Percentiles rank a stretch among this genome's conserved stretches.
Evolutionary conservation across 2,888 invertebrate species (phyloP).

Genomic region (Galerucella nymphaeae): DNA sequence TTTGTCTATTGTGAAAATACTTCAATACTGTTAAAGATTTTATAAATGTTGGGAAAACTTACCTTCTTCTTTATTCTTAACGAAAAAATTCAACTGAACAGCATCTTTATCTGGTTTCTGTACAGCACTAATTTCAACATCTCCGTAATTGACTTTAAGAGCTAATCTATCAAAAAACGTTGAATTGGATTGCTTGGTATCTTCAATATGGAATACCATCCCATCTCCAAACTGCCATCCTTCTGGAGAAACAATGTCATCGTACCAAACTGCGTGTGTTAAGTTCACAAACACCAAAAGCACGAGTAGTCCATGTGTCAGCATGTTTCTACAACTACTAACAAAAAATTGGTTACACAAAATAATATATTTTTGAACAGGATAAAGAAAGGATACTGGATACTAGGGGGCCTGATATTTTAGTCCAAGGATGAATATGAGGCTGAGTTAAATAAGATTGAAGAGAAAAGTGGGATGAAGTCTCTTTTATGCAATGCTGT

Average conservation of each 20-base stretch:
- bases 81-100: slow-evolving; percentile 58
- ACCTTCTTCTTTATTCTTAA: slow-evolving; percentile 54
- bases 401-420: no score
- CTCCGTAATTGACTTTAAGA: slow-evolving; percentile 69
- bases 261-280: slow-evolving; percentile 50
- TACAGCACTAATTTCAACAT: slow-evolving; percentile 68
- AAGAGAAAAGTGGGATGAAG: no score
- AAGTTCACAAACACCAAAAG: slow-evolving; percentile 40
- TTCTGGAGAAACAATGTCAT: slow-evolving; percentile 52
- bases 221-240: slow-evolving; percentile 56
- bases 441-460: no score
- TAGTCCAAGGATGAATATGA: no score
- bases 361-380: background rate
- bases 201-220: slow-evolving; percentile 54
- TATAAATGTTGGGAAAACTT: slow-evolving; percentile 26
- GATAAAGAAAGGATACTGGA: background rate
- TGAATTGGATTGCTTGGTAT: slow-evolving; percentile 52
- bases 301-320: slow-evolving; percentile 49
- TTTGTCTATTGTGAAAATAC: no score
- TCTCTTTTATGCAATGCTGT: no score
- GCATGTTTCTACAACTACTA: slow-evolving; percentile 26
- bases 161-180: slow-evolving; percentile 68
- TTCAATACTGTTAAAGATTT: no score
- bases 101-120: slow-evolving; percentile 66
- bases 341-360: background rate